A percentile compares a stretch with the other conserved stretches of the same genome.
Evolutionary conservation across 2,113 vertebrate genomes (phyloP).

Genomic region (Erythrocebus patas): DNA sequence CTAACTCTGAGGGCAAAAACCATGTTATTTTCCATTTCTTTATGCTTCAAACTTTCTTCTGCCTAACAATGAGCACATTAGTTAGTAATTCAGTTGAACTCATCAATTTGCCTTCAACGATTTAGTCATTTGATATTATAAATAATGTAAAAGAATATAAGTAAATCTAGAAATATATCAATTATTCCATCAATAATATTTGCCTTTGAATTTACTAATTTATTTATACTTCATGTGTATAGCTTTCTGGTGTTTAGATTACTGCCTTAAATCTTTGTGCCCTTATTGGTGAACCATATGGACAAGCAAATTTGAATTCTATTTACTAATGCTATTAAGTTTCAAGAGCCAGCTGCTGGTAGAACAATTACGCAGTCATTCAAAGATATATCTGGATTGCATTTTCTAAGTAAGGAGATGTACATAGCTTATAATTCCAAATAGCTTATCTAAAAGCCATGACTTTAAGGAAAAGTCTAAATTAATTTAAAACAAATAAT

Average conservation of each 20-base stretch:
- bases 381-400: neutral
- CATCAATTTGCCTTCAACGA: neutral
- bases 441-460: constrained; percentile 26
- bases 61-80: neutral
- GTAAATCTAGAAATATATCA: neutral
- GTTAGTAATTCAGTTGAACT: constrained; percentile 29
- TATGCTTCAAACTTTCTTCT: neutral
- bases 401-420: constrained; percentile 30
- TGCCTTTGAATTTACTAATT: neutral
- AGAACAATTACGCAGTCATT: neutral
- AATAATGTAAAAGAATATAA: neutral
- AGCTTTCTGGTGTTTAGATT: neutral
- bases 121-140: neutral
- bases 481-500: neutral
- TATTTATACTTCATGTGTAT: neutral
- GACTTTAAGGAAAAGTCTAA: neutral
- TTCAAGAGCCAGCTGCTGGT: neutral
- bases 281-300: neutral
- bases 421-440: neutral
- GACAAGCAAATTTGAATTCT: constrained; percentile 19
- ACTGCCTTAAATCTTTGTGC: neutral
- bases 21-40: neutral
- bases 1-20: neutral
- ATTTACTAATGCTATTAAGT: neutral
- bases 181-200: neutral